Base-by-base conservation (phyloP, 1,140 invertebrate species). In the Microplitis mediator region DNA sequence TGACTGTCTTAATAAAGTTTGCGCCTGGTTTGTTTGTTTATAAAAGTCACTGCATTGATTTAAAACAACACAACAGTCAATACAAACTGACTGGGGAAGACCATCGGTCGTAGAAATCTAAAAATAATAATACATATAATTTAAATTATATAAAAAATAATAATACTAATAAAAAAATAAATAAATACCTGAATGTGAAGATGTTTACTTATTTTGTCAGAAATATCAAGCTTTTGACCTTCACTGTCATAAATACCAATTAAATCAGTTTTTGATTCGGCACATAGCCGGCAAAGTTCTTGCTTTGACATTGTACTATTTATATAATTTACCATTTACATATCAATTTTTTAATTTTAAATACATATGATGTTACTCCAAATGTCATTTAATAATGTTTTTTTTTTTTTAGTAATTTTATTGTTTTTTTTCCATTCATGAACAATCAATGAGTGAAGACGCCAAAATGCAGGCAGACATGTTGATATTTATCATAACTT, bases 201-300 rank as follows among this genome's bases (percentile, higher is more conserved):
- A 77, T 84, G 88, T 72, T 88, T 88, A 0, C 76, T 78, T 70
- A 89, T 88, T 82, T 88, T 89, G 3, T 74, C 69, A 52, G 86
- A 82, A 35, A 89, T 84, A 2, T 73, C 78, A 14, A 88, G 76
- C 70, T 84, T 87, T 68, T 84, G 81, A 14, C 87, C 87, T 65
- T 88, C 88, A 3, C 82, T 73, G 36, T 88, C 86, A 63, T 85
- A 88, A 62, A 89, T 88, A 36, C 87, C 86, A 66, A 87, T 81
- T 35, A 82, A 76, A 68, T 78, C 80, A 6, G 85, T 76, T 66
- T 86, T 88, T 23, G 77, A 74, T 73, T 88, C 86, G 74, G 88
- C 89, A 77, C 89, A 90, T 32, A 90, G 82, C 76, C 89, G 87
- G 81, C 89, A 90, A 23, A 88, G 76, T 60, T 83, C 82, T 34